Conservation (phyloP, 2,113 vertebrate species). For the Ahaetulla prasina region DNA sequence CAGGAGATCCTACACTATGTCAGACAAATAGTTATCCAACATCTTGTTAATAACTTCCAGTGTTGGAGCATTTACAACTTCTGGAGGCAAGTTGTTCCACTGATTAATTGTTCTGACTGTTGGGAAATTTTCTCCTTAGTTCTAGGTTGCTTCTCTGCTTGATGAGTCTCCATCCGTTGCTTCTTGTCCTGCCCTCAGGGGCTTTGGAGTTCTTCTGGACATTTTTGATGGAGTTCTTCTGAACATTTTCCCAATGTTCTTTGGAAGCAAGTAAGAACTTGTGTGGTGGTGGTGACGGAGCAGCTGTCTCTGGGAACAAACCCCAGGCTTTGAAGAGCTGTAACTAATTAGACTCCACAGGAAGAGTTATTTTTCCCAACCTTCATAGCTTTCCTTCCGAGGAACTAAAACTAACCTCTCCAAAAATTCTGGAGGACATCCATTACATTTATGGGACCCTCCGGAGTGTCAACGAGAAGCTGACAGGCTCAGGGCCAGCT, state of each 20-base stretch:
- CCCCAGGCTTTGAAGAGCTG: slow-evolving; percentile 42
- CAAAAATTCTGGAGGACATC: slow-evolving; percentile 51
- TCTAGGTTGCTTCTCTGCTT: no score
- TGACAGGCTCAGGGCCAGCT: slow-evolving; percentile 49
- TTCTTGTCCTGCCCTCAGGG: background rate
- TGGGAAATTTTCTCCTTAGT: no score
- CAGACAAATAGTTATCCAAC: no score
- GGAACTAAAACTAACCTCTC: slow-evolving; percentile 57
- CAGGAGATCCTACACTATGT: no score
- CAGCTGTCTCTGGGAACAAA: slow-evolving; percentile 49
- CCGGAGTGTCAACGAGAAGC: slow-evolving; percentile 56
- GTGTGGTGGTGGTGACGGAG: slow-evolving; percentile 33
- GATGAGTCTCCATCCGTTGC: no score
- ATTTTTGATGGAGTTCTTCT: background rate
- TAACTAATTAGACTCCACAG: slow-evolving; percentile 14
- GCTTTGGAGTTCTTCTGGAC: background rate
- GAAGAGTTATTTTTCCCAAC: slow-evolving; percentile 2
- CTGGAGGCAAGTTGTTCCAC: no score
- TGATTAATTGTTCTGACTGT: no score
- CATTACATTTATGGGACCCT: slow-evolving; percentile 56
- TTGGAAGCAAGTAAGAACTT: slow-evolving; percentile 39
- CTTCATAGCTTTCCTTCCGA: background rate
- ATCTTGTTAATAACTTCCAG: no score
- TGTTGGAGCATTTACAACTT: no score
- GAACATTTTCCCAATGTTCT: background rate